Evolutionary conservation across 2,888 invertebrate genomes (phyloP), one percentile per base, ranked within the genome.

Genomic region (Hirtodrosophila duncani): DNA sequence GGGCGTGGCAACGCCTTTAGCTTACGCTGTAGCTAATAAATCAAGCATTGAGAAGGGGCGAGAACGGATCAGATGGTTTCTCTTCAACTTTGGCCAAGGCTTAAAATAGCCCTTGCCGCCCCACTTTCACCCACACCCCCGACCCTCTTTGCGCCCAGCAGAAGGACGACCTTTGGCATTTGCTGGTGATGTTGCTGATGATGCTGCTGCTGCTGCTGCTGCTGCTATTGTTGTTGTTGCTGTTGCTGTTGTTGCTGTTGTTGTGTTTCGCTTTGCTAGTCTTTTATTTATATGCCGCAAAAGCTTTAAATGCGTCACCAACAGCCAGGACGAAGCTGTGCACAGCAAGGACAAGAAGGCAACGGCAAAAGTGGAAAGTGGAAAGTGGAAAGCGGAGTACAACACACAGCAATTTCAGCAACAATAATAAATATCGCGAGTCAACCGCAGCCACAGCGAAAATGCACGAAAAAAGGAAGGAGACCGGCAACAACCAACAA

Each of bases 371-470:
- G 16, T 13, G 29, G 6, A 26, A 9, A 18, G 4, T 21, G 9
- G 44, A n/a, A 18, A 20, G 21, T 14, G 31, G 23, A 20, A 20
- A 27, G 34, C 24, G 48, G 49, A 38, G 31, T 39, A 68, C 55
- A 72, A 72, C 52, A 67, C 71, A 77, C 72, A 69, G 74, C 77
- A 77, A 72, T 72, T 72, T 72, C 74, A 77, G 67, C 62, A 77
- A 74, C 74, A 74, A 77, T 72, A 74, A 77, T 67, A 74, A 77
- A 72, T 72, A 72, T 75, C 71, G 71, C 75, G 75, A 72, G 71
- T 72, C 71, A 77, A 77, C 77, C 77, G 67, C 72, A 74, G 67
- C 67, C 57, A 67, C 65, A 71, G 49, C 65, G n/a, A 65, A 51
- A 58, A 59, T 41, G 57, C 51, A 58, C 36, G 39, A 36, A 27